Evolutionary conservation across 2,888 invertebrate genomes (phyloP).

Genomic region (Apotomis capreana): DNA sequence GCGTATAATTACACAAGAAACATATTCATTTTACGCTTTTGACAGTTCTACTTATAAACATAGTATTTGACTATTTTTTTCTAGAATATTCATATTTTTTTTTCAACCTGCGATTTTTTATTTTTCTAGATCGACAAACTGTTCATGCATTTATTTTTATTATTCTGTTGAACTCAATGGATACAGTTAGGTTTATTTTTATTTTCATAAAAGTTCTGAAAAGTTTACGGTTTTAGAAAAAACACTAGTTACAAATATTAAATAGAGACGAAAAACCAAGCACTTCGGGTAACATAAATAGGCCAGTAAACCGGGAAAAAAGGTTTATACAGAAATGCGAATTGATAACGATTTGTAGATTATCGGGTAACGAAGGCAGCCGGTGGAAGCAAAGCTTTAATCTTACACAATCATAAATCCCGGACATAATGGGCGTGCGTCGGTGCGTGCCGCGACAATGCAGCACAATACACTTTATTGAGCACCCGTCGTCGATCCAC

Average conservation of each 20-base stretch:
- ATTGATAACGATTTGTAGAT: slow-evolving; percentile 54
- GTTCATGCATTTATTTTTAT: too few species aligned
- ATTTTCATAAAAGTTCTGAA: too few species aligned
- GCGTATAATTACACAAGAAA: slow-evolving; percentile 34
- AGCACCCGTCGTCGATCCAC: slow-evolving; percentile 48
- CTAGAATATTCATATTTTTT: background rate
- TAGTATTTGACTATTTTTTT: slow-evolving; percentile 31
- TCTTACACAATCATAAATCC: slow-evolving; percentile 63
- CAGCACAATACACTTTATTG: slow-evolving; percentile 40
- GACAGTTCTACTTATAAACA: slow-evolving; percentile 6
- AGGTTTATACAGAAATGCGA: background rate
- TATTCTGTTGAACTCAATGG: background rate
- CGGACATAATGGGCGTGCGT: slow-evolving; percentile 60
- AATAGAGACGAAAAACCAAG: too few species aligned
- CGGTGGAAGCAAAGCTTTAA: slow-evolving; percentile 56
- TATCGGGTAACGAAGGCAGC: slow-evolving; percentile 48
- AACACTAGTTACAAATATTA: too few species aligned
- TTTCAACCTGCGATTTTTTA: background rate
- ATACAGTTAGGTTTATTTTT: too few species aligned
- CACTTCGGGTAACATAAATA: too few species aligned
- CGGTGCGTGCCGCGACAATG: slow-evolving; percentile 50
- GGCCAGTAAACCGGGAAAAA: too few species aligned
- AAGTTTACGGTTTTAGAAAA: too few species aligned
- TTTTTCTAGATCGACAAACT: too few species aligned
- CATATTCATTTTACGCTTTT: slow-evolving; percentile 28